These are phyloP conservation scores for Lasioglossum figueresi DNA, from an alignment of 2,888 invertebrate genomes.

Conservation along the genomic window DNA sequence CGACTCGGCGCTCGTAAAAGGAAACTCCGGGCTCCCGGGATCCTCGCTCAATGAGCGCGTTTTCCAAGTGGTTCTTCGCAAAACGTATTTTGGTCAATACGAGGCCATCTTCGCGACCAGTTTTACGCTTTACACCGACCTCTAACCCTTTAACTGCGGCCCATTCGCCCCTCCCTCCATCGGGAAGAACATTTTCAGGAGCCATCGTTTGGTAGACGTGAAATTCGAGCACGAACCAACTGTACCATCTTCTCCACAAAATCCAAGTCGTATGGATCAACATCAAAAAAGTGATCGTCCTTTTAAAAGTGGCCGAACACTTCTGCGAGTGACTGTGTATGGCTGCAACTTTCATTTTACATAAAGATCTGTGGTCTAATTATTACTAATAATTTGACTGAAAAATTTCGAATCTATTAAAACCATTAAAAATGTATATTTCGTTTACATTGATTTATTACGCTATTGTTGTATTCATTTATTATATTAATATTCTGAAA, in stretches of 20 bases:
- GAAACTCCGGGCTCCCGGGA: conserved; percentile 19
- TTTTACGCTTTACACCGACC: background rate
- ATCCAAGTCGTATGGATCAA: no score
- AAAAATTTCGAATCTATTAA: background rate
- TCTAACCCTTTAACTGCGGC: conserved; percentile 3
- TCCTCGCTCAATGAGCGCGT: conserved; percentile 6
- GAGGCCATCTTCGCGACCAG: background rate
- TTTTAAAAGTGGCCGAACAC: no score
- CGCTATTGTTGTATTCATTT: background rate
- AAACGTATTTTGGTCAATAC: conserved; percentile 18
- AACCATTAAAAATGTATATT: background rate
- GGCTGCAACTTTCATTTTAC: no score
- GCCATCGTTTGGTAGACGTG: background rate
- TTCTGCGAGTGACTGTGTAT: no score
- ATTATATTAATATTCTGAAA: background rate
- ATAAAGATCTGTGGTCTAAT: no score
- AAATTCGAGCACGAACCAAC: background rate
- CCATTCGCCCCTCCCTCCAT: background rate
- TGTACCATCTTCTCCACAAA: no score
- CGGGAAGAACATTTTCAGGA: background rate
- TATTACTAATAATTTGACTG: no score
- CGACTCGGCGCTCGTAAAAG: conserved; percentile 48
- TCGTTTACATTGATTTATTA: no score
- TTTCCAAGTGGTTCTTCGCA: conserved; percentile 4
- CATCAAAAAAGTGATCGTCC: no score